Conservation (phyloP, 92 coral and sea anemone genomes). For the Zoanthus sociatus region DNA sequence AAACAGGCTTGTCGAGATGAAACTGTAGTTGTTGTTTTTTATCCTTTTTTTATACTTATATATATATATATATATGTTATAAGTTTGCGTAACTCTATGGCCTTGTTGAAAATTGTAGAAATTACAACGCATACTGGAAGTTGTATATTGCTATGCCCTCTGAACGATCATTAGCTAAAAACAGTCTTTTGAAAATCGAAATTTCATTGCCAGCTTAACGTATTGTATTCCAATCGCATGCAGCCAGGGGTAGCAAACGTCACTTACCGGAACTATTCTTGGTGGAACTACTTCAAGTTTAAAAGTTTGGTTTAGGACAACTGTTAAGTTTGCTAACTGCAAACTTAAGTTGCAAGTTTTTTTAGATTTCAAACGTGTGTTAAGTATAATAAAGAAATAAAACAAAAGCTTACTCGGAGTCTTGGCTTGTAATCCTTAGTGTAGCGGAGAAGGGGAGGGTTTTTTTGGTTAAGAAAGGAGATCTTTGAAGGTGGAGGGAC, state of each 20-base stretch:
- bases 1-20: too few relatives aligned
- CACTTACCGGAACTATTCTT: background rate
- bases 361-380: background rate
- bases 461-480: too few relatives aligned
- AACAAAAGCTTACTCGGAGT: background rate
- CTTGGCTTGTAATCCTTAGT: background rate
- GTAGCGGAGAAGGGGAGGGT: background rate
- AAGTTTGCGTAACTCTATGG: background rate
- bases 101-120: background rate
- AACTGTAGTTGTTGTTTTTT: too few relatives aligned
- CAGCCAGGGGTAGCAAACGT: background rate
- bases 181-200: background rate
- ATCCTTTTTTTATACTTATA: too few relatives aligned
- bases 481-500: too few relatives aligned
- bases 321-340: too few relatives aligned
- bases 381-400: background rate
- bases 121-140: background rate
- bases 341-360: too few relatives aligned
- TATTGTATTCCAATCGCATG: background rate
- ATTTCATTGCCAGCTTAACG: background rate
- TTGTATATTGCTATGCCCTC: background rate
- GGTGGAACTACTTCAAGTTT: background rate
- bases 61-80: background rate
- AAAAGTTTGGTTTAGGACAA: background rate
- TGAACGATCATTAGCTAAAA: background rate